A percentile compares a stretch with the other conserved stretches of the same genome.
Conservation (phyloP, 1,140 invertebrate genomes). For the Batillaria attramentaria region DNA sequence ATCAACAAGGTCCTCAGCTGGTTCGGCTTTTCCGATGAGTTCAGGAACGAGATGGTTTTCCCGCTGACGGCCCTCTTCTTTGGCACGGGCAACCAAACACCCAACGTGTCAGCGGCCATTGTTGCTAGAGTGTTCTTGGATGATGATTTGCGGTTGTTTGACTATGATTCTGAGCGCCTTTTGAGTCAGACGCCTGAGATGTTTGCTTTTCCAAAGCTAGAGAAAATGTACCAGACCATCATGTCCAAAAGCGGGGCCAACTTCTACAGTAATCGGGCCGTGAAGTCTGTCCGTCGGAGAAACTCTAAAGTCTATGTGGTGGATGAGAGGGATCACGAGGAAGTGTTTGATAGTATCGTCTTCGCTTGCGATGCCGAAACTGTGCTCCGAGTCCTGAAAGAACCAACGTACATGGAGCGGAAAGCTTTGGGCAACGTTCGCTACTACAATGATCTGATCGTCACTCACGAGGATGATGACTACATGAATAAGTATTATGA, state of each 20-base stretch:
- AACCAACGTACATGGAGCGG: constrained; percentile 53
- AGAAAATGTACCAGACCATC: constrained; percentile 60
- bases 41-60: constrained; percentile 61
- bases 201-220: constrained; percentile 63
- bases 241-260: constrained; percentile 44
- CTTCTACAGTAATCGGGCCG: constrained; percentile 45
- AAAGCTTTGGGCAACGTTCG: constrained; percentile 59
- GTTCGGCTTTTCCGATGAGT: constrained; percentile 60
- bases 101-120: constrained; percentile 61
- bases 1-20: constrained; percentile 56
- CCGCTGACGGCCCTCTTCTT: constrained; percentile 66
- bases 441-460: constrained; percentile 61
- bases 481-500: constrained; percentile 65
- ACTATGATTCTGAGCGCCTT: constrained; percentile 56
- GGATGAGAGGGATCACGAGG: constrained; percentile 43
- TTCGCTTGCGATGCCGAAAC: constrained; percentile 66
- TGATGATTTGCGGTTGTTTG: constrained; percentile 60
- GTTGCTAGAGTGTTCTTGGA: constrained; percentile 65
- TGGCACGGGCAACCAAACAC: constrained; percentile 64
- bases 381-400: constrained; percentile 50
- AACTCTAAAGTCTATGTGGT: constrained; percentile 43
- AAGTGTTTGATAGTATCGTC: constrained; percentile 60
- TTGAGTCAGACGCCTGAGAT: constrained; percentile 61
- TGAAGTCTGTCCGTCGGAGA: constrained; percentile 41
- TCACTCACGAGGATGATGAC: constrained; percentile 62